Conservation (phyloP, 1,140 invertebrate genomes). For the Bombus superbus region DNA sequence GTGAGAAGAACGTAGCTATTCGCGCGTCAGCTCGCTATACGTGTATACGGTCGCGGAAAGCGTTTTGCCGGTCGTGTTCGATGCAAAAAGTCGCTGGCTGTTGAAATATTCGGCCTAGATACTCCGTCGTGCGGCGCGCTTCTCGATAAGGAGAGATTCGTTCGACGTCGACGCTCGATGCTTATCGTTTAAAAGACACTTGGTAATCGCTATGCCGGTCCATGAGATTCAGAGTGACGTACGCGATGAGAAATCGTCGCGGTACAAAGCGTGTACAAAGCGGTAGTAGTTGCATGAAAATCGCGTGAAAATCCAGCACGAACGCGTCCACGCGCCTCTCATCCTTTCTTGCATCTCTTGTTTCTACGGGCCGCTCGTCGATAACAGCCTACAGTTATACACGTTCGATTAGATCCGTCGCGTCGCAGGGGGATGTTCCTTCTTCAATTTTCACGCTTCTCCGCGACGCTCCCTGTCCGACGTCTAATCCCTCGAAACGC, state of each 20-base stretch:
- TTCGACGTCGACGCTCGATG: neutral
- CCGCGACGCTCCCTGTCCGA: neutral
- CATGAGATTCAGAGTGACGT: neutral
- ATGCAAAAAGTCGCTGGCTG: neutral
- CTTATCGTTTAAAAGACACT: neutral
- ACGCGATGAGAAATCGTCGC: neutral
- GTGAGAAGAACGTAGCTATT: no score
- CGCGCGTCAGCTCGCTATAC: no score
- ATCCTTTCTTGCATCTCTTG: neutral
- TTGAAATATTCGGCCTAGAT: neutral
- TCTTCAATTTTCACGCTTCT: neutral
- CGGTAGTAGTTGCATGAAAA: no score
- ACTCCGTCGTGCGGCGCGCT: neutral
- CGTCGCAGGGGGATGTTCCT: neutral
- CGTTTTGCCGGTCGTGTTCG: no score
- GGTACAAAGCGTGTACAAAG: neutral
- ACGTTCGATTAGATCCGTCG: slow-evolving; percentile 22
- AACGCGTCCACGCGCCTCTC: neutral
- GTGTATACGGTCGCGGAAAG: neutral
- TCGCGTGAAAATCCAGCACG: neutral
- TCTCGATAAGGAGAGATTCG: neutral
- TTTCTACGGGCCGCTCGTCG: neutral
- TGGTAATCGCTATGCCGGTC: neutral
- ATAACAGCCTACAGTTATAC: neutral
- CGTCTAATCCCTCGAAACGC: neutral